A percentile compares a stretch with the other conserved stretches of the same genome.
Conservation (phyloP, 2,888 invertebrate species). For the Hypomecis punctinalis region DNA sequence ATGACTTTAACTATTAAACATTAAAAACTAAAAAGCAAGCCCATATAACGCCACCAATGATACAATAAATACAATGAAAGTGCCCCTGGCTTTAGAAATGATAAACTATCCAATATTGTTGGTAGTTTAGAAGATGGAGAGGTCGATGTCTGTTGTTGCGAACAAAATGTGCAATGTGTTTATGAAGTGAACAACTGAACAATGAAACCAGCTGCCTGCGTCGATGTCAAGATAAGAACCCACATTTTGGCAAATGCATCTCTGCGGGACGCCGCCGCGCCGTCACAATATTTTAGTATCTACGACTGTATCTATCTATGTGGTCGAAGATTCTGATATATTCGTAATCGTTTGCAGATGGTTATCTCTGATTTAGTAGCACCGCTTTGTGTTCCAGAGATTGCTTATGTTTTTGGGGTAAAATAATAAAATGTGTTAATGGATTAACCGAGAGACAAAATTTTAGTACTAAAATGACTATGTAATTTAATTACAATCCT, state of each 20-base stretch:
- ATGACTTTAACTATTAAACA: conserved; percentile 7
- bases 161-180: conserved; percentile 62
- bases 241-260: conserved; percentile 83
- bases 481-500: too few species aligned
- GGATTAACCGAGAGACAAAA: too few species aligned
- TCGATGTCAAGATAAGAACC: conserved; percentile 76
- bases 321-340: conserved; percentile 56
- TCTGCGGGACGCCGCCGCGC: conserved; percentile 80
- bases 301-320: conserved; percentile 73
- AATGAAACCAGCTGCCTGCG: conserved; percentile 73
- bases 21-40: conserved; percentile 29
- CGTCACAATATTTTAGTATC: conserved; percentile 83
- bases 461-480: too few species aligned
- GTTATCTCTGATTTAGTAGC: conserved; percentile 22
- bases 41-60: conserved; percentile 50
- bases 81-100: conserved; percentile 57
- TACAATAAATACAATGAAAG: conserved; percentile 46
- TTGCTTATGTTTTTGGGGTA: not conserved
- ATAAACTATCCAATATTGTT: conserved; percentile 52
- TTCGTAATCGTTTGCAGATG: conserved; percentile 41
- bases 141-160: conserved; percentile 27
- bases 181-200: conserved; percentile 62
- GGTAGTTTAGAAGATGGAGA: conserved; percentile 31
- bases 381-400: not conserved
- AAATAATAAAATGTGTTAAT: too few species aligned